phyloP scores from a whole-genome alignment of 2,888 invertebrate genomes.

The Apeira syringaria region DNA sequence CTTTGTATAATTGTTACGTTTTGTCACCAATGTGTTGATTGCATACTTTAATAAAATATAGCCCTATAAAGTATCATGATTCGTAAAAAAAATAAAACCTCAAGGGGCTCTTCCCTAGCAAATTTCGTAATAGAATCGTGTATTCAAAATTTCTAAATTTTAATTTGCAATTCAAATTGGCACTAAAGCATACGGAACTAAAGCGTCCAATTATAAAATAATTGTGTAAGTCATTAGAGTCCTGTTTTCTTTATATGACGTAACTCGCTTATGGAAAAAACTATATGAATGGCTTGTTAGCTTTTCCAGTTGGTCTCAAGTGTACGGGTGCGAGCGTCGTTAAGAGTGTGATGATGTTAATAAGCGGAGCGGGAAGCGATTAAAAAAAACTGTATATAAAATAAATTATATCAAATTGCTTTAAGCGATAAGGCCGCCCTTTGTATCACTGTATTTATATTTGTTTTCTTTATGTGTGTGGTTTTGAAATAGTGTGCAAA shows the following conservation, averaged over 20 bases:
- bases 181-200: constrained; percentile 47
- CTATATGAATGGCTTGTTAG: constrained; percentile 74
- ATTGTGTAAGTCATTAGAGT: constrained; percentile 61
- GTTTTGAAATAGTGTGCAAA: too few species aligned
- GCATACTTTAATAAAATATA: too few species aligned
- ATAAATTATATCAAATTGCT: too few species aligned
- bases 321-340: constrained; percentile 55
- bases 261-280: constrained; percentile 65
- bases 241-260: constrained; percentile 52
- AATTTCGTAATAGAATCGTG: background rate
- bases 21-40: too few species aligned
- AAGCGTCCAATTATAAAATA: constrained; percentile 62
- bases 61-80: too few species aligned
- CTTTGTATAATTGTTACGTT: too few species aligned
- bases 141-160: constrained; percentile 20
- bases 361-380: constrained; percentile 33
- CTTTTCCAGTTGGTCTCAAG: constrained; percentile 62
- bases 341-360: constrained; percentile 31
- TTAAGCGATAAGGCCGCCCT: too few species aligned
- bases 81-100: background rate
- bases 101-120: background rate
- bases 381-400: too few species aligned
- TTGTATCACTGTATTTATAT: too few species aligned
- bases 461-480: too few species aligned
- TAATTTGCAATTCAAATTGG: constrained; percentile 39